Evolutionary conservation across 1,140 invertebrate species (phyloP).

Genomic region (Paralvinella palmiformis): DNA sequence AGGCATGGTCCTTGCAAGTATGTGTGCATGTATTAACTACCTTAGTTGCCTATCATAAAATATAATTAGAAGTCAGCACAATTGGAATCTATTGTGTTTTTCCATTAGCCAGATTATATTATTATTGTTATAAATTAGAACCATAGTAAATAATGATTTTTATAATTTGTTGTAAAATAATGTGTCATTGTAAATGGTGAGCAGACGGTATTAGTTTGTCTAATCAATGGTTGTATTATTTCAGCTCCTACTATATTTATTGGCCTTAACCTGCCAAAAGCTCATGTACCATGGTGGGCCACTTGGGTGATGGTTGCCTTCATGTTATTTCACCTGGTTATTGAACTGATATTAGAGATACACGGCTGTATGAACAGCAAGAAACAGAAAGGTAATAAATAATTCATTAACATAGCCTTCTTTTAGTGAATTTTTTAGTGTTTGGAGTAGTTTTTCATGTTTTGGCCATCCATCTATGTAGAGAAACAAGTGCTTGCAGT

Average conservation of each 20-base stretch:
- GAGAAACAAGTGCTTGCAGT: neutral
- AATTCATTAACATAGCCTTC: neutral
- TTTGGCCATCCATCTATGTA: neutral
- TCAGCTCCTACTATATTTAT: slow-evolving; percentile 90
- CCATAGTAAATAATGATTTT: too few relatives aligned
- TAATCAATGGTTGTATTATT: too few relatives aligned
- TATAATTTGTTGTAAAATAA: too few relatives aligned
- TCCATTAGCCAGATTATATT: too few relatives aligned
- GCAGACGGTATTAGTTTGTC: too few relatives aligned
- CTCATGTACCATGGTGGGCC: slow-evolving; percentile 76
- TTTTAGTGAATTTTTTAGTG: neutral
- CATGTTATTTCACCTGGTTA: slow-evolving; percentile 79
- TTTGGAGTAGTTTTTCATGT: neutral
- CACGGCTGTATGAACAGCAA: slow-evolving; percentile 48
- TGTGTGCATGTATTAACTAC: slow-evolving; percentile 22
- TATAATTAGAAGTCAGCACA: neutral
- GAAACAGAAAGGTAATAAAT: slow-evolving; percentile 45
- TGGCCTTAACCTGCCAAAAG: slow-evolving; percentile 74
- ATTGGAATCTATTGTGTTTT: too few relatives aligned
- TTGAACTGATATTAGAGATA: slow-evolving; percentile 72
- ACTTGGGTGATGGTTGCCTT: slow-evolving; percentile 81
- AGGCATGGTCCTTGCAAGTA: slow-evolving; percentile 86
- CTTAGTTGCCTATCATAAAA: neutral
- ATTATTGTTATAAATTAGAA: too few relatives aligned
- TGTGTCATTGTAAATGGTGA: too few relatives aligned